Evolutionary conservation across 2,888 invertebrate genomes (phyloP).

Genomic region (Schrankia costaestrigalis): DNA sequence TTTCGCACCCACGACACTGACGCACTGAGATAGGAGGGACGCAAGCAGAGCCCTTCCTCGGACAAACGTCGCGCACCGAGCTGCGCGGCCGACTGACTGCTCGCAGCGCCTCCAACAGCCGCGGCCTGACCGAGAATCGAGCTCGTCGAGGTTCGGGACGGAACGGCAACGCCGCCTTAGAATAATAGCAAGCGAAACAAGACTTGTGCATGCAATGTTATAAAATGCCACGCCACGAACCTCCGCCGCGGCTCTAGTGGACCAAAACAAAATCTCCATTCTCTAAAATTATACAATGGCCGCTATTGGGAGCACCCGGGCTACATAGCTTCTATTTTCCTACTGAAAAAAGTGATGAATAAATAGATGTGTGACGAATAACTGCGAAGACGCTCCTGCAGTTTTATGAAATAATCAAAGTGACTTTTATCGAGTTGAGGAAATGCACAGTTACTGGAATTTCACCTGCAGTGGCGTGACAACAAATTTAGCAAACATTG

Average conservation of each 20-base stretch:
- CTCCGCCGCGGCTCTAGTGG: constrained; percentile 62
- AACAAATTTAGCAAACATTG: too few species aligned
- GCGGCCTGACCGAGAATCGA: constrained; percentile 55
- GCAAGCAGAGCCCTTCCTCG: constrained; percentile 62
- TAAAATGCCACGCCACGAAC: constrained; percentile 76
- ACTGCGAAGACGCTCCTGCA: too few species aligned
- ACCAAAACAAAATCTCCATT: constrained; percentile 79
- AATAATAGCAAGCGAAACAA: constrained; percentile 67
- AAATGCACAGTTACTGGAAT: too few species aligned
- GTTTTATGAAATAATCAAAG: too few species aligned
- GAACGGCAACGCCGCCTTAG: constrained; percentile 70
- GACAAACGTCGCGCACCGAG: constrained; percentile 79
- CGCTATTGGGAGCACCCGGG: constrained; percentile 49
- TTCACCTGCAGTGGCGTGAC: too few species aligned
- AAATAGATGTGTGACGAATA: too few species aligned
- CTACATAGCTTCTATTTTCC: constrained; percentile 48
- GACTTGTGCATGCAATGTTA: constrained; percentile 66
- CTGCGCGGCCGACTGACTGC: constrained; percentile 78
- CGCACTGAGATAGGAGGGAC: constrained; percentile 48
- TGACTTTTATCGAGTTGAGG: too few species aligned
- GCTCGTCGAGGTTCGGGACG: constrained; percentile 44
- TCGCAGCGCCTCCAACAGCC: constrained; percentile 47
- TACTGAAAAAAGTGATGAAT: constrained; percentile 36
- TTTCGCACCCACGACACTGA: constrained; percentile 52
- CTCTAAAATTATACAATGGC: constrained; percentile 78